Evolutionary conservation across 2,888 invertebrate species (phyloP), one percentile per base, ranked within the genome.

Genomic region (Thymelicus lineola): DNA sequence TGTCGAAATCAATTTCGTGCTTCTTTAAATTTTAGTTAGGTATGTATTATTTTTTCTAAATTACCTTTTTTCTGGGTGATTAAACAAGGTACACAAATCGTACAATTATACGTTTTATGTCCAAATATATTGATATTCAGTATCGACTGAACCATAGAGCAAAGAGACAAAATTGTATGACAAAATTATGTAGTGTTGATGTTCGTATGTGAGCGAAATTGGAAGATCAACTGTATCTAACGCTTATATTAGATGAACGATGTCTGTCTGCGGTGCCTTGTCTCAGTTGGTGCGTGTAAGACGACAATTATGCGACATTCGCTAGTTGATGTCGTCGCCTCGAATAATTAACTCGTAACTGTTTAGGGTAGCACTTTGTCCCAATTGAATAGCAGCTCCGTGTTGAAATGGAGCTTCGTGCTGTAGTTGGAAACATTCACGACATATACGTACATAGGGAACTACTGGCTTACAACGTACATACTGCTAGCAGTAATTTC

Each of bases 291-390:
- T 62, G 57, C 73, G 61, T 66, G 66, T 60, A 65, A 67, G 62
- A 70, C 61, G 48, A 48, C 48, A 68, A 68, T 72, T 71, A 74
- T 71, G 71, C 71, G 62, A 66, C 63, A 61, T 57, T 59, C 57
- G 64, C 53, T 65, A 60, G 15, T 62, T 45, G 50, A 55, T 64
- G 64, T 58, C 46, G 62, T 36, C 62, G 62, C 15, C 15, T 15
- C 20, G 50, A 50, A 63, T 63, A 63, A 63, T 63, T 63, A 63
- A 50, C 63, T 63, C 42, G 60, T 45, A 46, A 62, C 55, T 61
- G 45, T 62, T 48, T 55, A 2, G 45, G 57, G 50, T 42, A 45
- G 28, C 55, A 62, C 62, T 48, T 62, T 62, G 62, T 48, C 36
- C 50, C 50, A 63, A 63, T 63, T 63, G 63, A 63, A 63, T 57